Conservation (phyloP, 2,113 vertebrate genomes). For the Machaerirhynchus nigripectus region DNA sequence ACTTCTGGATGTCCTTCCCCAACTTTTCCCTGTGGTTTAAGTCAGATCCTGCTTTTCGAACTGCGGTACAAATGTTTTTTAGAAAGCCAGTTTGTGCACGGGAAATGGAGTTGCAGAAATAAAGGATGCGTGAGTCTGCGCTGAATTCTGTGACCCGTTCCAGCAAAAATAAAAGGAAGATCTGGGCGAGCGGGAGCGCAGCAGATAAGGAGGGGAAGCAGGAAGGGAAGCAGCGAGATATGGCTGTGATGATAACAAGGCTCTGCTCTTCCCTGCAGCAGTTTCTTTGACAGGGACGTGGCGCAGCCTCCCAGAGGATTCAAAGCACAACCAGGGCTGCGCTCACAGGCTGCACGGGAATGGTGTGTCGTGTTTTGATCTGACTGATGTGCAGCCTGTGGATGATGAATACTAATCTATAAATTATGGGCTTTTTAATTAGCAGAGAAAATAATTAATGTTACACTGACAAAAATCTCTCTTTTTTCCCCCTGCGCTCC, state of each 20-base stretch:
- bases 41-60: background rate
- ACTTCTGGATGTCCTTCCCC: background rate
- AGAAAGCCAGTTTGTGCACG: fast-evolving
- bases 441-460: background rate
- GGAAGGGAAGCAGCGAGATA: background rate
- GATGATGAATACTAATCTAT: background rate
- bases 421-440: background rate
- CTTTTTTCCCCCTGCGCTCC: fast-evolving
- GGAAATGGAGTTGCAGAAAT: background rate
- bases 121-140: background rate
- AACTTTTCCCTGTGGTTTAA: background rate
- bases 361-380: background rate
- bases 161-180: background rate
- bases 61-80: fast-evolving
- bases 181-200: background rate
- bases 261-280: background rate
- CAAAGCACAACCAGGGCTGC: background rate
- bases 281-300: background rate
- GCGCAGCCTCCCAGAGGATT: background rate
- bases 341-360: background rate
- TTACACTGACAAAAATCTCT: background rate
- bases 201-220: background rate
- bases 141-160: background rate
- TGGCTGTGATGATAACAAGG: background rate
- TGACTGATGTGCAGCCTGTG: background rate